A percentile compares a stretch with the other conserved stretches of the same genome.
Conservation (phyloP, 2,113 vertebrate species). For the Trogon surrucura region DNA sequence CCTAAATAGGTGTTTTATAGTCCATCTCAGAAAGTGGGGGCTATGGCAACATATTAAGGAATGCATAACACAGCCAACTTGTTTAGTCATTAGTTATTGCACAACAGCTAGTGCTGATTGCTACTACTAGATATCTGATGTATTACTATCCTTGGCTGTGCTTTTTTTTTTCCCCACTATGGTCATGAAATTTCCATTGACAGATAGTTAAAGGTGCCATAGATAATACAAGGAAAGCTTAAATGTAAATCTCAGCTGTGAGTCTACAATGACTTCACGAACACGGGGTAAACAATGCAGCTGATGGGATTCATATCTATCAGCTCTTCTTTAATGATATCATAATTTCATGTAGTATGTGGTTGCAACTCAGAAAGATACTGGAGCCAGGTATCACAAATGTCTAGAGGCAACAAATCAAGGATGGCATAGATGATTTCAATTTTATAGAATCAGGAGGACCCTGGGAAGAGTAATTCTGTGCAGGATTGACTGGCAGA, state of each 20-base stretch:
- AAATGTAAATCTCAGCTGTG: neutral
- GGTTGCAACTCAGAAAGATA: neutral
- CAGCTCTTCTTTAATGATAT: neutral
- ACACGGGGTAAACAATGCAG: neutral
- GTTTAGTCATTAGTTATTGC: neutral
- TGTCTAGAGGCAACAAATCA: neutral
- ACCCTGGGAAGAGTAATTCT: neutral
- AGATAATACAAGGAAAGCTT: neutral
- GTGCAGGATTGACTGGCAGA: neutral
- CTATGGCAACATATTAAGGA: neutral
- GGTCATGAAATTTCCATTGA: neutral
- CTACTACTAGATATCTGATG: neutral
- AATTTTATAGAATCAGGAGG: neutral
- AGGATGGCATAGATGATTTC: neutral
- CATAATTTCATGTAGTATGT: neutral
- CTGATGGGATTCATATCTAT: neutral
- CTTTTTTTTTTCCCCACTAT: neutral
- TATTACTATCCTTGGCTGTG: neutral
- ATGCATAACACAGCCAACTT: neutral
- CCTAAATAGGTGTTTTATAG: neutral
- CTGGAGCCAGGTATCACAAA: neutral
- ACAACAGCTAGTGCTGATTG: neutral
- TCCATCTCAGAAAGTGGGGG: neutral
- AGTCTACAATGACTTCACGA: neutral
- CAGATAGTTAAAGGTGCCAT: neutral